phyloP scores from a whole-genome alignment of 2,113 vertebrate genomes.

The Pterocles gutturalis region DNA sequence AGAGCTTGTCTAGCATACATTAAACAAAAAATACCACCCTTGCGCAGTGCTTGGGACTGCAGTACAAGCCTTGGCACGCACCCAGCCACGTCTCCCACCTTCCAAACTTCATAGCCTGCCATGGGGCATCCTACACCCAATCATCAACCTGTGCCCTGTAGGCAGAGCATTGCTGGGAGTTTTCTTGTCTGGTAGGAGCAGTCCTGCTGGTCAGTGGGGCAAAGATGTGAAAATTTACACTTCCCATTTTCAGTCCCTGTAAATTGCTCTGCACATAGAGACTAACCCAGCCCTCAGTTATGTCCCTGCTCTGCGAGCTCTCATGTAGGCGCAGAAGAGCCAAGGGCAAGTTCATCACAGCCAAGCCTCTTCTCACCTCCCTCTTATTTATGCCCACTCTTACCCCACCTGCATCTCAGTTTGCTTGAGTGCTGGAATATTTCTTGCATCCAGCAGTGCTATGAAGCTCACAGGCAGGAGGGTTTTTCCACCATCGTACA shows the following conservation, averaged over 20 bases:
- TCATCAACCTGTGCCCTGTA: rapidly evolving
- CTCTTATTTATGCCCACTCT: not conserved
- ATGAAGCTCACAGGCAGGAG: not conserved
- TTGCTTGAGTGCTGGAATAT: rapidly evolving
- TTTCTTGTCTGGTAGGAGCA: not conserved
- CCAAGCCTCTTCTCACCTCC: not conserved
- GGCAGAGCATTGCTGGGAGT: not conserved
- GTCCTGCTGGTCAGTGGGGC: rapidly evolving
- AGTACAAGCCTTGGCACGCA: not conserved
- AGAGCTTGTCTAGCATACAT: not conserved
- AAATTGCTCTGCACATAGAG: not conserved
- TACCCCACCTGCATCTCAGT: rapidly evolving
- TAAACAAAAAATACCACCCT: not conserved
- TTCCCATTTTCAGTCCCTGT: not conserved
- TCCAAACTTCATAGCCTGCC: not conserved
- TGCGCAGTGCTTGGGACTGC: not conserved
- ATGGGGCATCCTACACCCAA: not conserved
- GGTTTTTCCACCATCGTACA: not conserved
- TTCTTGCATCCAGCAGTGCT: not conserved
- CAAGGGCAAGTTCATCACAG: not conserved
- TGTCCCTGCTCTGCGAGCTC: not conserved
- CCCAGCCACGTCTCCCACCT: not conserved
- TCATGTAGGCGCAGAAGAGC: not conserved
- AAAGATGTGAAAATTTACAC: not conserved
- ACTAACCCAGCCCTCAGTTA: not conserved